A percentile compares a stretch with the other conserved stretches of the same genome.
Evolutionary conservation across 2,888 invertebrate species (phyloP).

Genomic region (Polyploca ridens): DNA sequence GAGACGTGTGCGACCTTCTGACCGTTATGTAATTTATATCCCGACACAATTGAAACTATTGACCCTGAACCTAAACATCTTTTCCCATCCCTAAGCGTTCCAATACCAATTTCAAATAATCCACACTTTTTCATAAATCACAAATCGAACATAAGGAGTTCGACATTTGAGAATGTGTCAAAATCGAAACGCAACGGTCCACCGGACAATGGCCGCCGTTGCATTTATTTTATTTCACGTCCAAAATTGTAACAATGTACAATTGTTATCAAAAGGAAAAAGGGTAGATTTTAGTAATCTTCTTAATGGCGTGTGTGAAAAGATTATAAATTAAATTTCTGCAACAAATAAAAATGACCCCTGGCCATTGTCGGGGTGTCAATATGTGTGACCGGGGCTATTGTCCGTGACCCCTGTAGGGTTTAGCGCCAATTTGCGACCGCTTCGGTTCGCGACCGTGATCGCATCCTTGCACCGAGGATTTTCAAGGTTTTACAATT

Average conservation of each 20-base stretch:
- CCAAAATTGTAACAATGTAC: slow-evolving; percentile 79
- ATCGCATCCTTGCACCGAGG: slow-evolving; percentile 54
- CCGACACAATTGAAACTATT: slow-evolving; percentile 66
- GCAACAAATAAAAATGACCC: slow-evolving; percentile 85
- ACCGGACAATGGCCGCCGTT: slow-evolving; percentile 67
- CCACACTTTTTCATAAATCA: slow-evolving; percentile 76
- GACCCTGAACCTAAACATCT: slow-evolving; percentile 76
- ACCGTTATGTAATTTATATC: slow-evolving; percentile 71
- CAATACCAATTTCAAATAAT: slow-evolving; percentile 52
- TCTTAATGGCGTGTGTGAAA: slow-evolving; percentile 84
- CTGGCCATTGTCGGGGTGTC: slow-evolving; percentile 81
- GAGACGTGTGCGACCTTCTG: slow-evolving; percentile 73
- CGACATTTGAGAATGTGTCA: slow-evolving; percentile 76
- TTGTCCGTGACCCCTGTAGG: slow-evolving; percentile 78
- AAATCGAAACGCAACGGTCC: slow-evolving; percentile 73
- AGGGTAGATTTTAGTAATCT: slow-evolving; percentile 84
- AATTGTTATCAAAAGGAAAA: slow-evolving; percentile 78
- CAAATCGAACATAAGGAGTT: slow-evolving; percentile 69
- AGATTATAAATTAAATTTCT: slow-evolving; percentile 85
- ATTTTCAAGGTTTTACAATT: slow-evolving; percentile 62
- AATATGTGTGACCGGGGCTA: slow-evolving; percentile 81
- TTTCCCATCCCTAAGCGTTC: slow-evolving; percentile 60
- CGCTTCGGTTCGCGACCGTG: slow-evolving; percentile 66
- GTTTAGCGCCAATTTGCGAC: slow-evolving; percentile 79
- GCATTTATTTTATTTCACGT: slow-evolving; percentile 73